Conservation (phyloP, 2,888 invertebrate genomes). For the Amphiduros pacificus region DNA sequence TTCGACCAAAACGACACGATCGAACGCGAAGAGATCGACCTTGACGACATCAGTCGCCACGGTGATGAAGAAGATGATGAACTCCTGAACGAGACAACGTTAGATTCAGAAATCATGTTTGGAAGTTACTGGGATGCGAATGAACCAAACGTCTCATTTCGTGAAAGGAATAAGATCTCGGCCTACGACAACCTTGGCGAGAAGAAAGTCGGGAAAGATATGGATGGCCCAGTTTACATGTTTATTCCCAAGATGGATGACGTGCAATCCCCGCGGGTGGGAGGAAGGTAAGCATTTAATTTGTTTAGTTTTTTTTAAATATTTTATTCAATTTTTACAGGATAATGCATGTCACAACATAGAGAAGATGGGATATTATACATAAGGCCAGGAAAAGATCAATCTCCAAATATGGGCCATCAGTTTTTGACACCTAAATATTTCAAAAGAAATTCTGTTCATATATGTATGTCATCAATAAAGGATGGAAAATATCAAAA, state of each 20-base stretch:
- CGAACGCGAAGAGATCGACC: slow-evolving; percentile 5
- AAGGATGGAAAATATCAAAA: no score
- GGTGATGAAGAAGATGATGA: slow-evolving; percentile 1
- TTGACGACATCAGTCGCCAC: slow-evolving; percentile 23
- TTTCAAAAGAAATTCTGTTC: no score
- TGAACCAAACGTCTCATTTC: neutral
- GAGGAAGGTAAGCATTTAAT: slow-evolving; percentile 22
- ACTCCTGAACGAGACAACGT: neutral
- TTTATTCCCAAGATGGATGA: slow-evolving; percentile 17
- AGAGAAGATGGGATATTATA: no score
- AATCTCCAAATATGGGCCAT: no score
- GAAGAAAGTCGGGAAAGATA: slow-evolving; percentile 27
- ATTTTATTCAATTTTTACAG: no score
- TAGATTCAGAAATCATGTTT: slow-evolving; percentile 12
- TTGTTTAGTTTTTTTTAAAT: neutral
- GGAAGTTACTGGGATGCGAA: neutral
- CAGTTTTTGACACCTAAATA: no score
- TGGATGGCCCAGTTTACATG: slow-evolving; percentile 25
- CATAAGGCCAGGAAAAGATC: no score
- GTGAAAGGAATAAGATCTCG: slow-evolving; percentile 16
- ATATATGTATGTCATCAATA: no score
- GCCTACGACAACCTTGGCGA: slow-evolving; percentile 32
- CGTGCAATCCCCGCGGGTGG: slow-evolving; percentile 12
- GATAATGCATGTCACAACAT: no score
- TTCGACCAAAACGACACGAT: neutral